A percentile compares a stretch with the other conserved stretches of the same genome.
These are phyloP conservation scores for Ctenosaura bakeri DNA, from an alignment of 2,797 vertebrate genomes.

Conservation along the genomic window DNA sequence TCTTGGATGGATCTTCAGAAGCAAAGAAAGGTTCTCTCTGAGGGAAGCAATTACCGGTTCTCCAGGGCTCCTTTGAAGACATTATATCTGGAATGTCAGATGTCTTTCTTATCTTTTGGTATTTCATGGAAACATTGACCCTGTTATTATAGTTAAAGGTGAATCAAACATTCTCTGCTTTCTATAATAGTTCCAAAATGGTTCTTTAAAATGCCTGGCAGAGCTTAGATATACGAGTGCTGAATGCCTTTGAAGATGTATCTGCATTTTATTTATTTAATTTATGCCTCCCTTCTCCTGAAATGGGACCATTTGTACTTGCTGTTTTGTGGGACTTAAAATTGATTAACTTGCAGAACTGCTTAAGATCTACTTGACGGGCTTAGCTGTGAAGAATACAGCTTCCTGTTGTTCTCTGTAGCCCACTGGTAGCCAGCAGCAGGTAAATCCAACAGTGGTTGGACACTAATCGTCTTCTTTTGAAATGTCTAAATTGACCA, in stretches of 20 bases:
- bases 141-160: not conserved
- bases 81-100: slow-evolving; percentile 33
- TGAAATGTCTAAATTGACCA: not conserved
- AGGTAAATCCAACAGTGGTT: not conserved
- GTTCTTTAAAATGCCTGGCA: not conserved
- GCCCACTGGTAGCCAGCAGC: not conserved
- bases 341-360: not conserved
- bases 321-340: not conserved
- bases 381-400: not conserved
- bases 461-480: not conserved
- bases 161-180: not conserved
- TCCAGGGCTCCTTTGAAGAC: not conserved
- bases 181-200: not conserved
- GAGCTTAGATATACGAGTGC: not conserved
- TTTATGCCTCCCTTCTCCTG: not conserved
- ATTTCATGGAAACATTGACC: not conserved
- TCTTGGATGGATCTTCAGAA: not conserved
- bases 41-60: not conserved
- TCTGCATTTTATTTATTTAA: not conserved
- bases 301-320: not conserved
- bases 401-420: not conserved
- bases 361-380: not conserved
- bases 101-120: not conserved
- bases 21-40: slow-evolving; percentile 30
- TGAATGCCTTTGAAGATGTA: not conserved